Evolutionary conservation across 2,888 invertebrate species (phyloP), one percentile per base, ranked within the genome.

Genomic region (Oscheius sp.): DNA sequence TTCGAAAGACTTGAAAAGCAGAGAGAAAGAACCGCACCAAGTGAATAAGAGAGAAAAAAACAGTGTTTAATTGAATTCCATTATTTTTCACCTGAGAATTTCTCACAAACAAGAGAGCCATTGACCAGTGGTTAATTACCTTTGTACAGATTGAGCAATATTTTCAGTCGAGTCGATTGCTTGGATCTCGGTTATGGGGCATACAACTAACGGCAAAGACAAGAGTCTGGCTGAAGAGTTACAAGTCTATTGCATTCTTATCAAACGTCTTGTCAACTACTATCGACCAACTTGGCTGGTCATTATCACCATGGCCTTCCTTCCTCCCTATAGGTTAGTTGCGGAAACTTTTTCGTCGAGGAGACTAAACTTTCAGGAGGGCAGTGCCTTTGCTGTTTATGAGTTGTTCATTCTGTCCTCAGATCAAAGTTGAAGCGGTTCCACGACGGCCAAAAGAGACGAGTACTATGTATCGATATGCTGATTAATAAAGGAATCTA

Each of bases 391-490:
- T 78, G 8, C 64, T 78, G 4, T 76, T 75, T 71, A 73, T 76
- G 37, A 74, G 73, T 27, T 74, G 75, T 23, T 61, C 61, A 37
- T 58, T 70, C 4, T 78, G 72, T 37, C 75, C 75, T 1, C 69
- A 74, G 55, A 70, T 76, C 3, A 74, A 75, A 37, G 78, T 78
- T 37, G 77, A 77, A 27, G 75, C 77, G 23, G 50, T 75, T 37
- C 77, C 77, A 23, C 33, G 77, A 15, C 73, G 73, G 42, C 66
- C 71, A 20, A 66, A 61, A 29, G 77, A 77, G 53, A 75, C 70
- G 45, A 77, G 75, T 70, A 69, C 72, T 48, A 77, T 77, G 77
- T 77, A 77, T 55, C 65, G 67, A 69, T 75, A 72, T 61, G 77
- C 77, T n/a, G 77, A 75, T 74, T 42, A 29, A 58, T 37, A 37